These are phyloP conservation scores for Microplitis mediator DNA, from an alignment of 1,140 invertebrate species.

Conservation along the genomic window DNA sequence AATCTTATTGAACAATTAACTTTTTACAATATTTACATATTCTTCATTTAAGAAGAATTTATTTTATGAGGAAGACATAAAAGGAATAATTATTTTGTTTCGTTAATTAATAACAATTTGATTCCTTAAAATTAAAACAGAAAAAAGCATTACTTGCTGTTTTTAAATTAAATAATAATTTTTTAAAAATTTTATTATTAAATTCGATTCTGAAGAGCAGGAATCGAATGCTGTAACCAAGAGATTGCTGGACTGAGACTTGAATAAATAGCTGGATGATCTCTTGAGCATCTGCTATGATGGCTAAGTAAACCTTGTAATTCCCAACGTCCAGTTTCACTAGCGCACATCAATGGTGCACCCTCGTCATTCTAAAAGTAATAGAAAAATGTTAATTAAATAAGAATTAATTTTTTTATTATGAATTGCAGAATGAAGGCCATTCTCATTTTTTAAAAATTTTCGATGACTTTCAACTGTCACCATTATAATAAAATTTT, in stretches of 20 bases:
- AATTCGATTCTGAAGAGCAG: slow-evolving; percentile 49
- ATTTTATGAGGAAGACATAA: slow-evolving; percentile 10
- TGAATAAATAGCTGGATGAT: slow-evolving; percentile 67
- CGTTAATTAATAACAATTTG: not conserved
- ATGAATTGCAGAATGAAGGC: not conserved
- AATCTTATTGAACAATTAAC: slow-evolving; percentile 51
- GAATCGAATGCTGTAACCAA: slow-evolving; percentile 56
- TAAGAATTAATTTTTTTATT: not conserved
- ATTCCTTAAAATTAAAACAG: not conserved
- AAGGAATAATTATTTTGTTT: not conserved
- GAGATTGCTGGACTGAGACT: slow-evolving; percentile 52
- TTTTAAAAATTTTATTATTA: slow-evolving; percentile 27
- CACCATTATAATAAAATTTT: too few relatives aligned
- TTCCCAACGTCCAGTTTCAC: slow-evolving; percentile 65
- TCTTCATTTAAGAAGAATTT: slow-evolving; percentile 2
- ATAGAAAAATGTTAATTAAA: not conserved
- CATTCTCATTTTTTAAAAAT: too few relatives aligned
- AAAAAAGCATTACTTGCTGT: not conserved
- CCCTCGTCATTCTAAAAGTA: slow-evolving; percentile 69
- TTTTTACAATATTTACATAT: slow-evolving; percentile 59
- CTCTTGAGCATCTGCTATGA: slow-evolving; percentile 66
- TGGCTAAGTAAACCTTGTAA: slow-evolving; percentile 68
- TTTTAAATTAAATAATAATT: not conserved
- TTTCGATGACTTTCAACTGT: too few relatives aligned
- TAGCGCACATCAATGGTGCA: slow-evolving; percentile 69